Evolutionary conservation across 1,140 invertebrate species (phyloP), one percentile per base, ranked within the genome.

Genomic region (Cotesia vestalis): DNA sequence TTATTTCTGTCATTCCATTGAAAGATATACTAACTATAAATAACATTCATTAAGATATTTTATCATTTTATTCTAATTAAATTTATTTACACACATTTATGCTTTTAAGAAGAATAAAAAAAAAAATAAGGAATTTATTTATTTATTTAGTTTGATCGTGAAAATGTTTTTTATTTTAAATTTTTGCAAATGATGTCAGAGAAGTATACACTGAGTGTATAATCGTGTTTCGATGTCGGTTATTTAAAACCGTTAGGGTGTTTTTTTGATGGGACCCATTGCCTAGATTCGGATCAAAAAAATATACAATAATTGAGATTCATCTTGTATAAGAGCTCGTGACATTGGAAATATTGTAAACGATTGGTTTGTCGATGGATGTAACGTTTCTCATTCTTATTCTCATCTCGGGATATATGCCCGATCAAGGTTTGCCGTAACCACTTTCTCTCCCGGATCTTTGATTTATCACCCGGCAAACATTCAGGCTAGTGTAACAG

Each of bases 1-100:
- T 66, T 66, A 66, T 66, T 66, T 34, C 11, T 52, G 64, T 66
- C 64, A 66, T 66, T 66, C 52, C 53, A 27, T 27, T 27, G 27
- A 27, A 27, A 12, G 64, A 46, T 46, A 46, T 46, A 8, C 40
- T 46, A 46, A 46, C 40, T 46, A 46, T 46, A 46, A 46, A 46
- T 46, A 46, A 46, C 40, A 46, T 46, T 46, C 40, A 46, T 46
- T 46, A 46, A 46, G 40, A 46, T 46, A 46, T 46, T 46, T 46
- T 46, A 46, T 46, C 40, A 46, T 46, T 46, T 46, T 46, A 46
- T 46, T 46, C 40, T 46, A 46, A 46, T 46, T 46, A 46, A 46
- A 46, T 46, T 46, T 46, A 46, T 46, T 46, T 46, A 46, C 40
- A 6, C 40, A 46, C 40, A 46, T 46, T 46, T 46, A 46, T 46